Evolutionary conservation across 2,888 invertebrate genomes (phyloP), one percentile per base, ranked within the genome.

Genomic region (Hetaerina titia): DNA sequence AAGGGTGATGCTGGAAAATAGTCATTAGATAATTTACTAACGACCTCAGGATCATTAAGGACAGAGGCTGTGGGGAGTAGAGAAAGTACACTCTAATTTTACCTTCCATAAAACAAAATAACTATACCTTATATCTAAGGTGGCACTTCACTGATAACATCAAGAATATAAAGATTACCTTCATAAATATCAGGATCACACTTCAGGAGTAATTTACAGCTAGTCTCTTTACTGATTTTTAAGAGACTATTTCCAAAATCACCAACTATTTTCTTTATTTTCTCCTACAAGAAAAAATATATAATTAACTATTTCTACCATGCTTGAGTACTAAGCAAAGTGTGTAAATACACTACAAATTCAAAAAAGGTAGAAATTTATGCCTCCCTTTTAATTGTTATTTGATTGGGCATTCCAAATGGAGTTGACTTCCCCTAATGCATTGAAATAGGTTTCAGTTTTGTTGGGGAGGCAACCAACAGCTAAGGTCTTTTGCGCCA

Each of bases 111-210:
- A 11, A 31, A 81, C 81, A 81, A 31, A 81, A n/a, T 31, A 69
- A 6, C 15, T 31, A 31, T 22, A 7, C 13, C 31, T 31, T 81
- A 81, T 25, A 22, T 81, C 31, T 13, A 25, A 15, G 25, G 25
- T 19, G 13, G 13, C 22, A 31, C 81, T 11, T 31, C 69, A n/a
- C n/a, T 60, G 9, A n/a, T 60, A 57, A 60, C n/a, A 63, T 0
- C 17, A 63, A 31, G 0, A 63, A 17, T 15, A 57, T 31, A 63
- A 15, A 2, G 31, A 19, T 63, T 90, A 90, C 90, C 90, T 63
- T 90, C 90, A 63, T 90, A 90, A n/a, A 90, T 63, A 31, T 90
- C 90, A 22, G 63, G 90, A 63, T 90, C 90, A 90, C 90, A 90
- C 17, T 90, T 90, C 60, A 90, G 63, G 63, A 31, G 63, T 31